Conservation (phyloP, 35 echinoderm and acorn worm genomes). For the Chiridota heheva region DNA sequence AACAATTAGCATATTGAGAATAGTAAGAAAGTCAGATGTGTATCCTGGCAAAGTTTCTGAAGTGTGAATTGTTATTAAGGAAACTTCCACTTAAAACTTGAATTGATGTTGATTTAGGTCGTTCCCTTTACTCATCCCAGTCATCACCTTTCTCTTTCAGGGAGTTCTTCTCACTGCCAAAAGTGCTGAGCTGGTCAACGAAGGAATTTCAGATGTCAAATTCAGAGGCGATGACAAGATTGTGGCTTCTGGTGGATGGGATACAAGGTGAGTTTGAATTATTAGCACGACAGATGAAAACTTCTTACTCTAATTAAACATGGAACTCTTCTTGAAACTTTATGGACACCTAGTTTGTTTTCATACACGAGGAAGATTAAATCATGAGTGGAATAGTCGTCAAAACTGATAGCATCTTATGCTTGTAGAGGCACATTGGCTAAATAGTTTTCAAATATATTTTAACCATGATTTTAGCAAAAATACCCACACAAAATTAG, state of each 20-base stretch:
- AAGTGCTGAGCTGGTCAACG: slow-evolving; percentile 56
- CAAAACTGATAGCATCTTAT: neutral
- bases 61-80: no score
- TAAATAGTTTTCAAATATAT: no score
- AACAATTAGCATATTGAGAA: no score
- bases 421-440: neutral
- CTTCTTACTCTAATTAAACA: neutral
- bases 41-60: no score
- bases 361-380: neutral
- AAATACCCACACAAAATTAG: no score
- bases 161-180: neutral
- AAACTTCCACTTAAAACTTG: no score
- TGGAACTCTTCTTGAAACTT: neutral
- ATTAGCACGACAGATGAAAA: neutral
- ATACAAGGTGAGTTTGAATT: slow-evolving; percentile 51
- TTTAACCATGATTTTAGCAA: no score
- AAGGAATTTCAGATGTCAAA: slow-evolving; percentile 67
- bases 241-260: slow-evolving; percentile 74
- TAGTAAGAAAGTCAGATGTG: no score
- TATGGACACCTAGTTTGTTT: neutral
- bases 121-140: neutral
- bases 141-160: neutral
- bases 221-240: slow-evolving; percentile 69
- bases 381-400: neutral
- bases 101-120: neutral